Base-by-base conservation (phyloP, 2,113 vertebrate genomes). In the Vireo altiloquus region DNA sequence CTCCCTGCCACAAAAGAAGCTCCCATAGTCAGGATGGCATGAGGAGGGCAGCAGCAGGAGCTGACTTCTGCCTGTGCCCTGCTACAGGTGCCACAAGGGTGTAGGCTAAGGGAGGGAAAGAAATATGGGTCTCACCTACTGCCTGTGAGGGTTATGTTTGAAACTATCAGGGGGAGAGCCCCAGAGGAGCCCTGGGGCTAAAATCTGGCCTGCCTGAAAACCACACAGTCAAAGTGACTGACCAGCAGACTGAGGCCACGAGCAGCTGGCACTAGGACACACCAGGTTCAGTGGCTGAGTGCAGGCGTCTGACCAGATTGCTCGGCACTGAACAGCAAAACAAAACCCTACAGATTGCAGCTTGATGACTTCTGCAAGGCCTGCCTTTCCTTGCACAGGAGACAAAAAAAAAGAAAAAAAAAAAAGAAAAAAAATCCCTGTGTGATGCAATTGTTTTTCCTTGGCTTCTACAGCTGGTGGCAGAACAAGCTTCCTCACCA, bases 81-180 rank as follows among this genome's bases (percentile, higher is more conserved):
- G 37, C 81, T 25, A 2, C 17, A 52, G 33, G 44, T 65, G n/a
- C 56, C 61, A 50, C 33, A 37, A 33, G 33, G 15, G 9, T 4
- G 0, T 9, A n/a, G 31, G 25, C 9, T 31, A 7, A 66, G 18
- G 30, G n/a, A 65, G 30, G 39, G 52, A 66, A 13, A 89, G 25
- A 1, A 2, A 3, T 8, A 2, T 1, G 20, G 33, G 27, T 63
- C 42, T 47, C 27, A 50, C 30, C 42, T 60, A 3, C 20, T 20
- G 10, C 8, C 57, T 89, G 40, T 7, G 37, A 89, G 37, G 10
- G 15, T 4, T 52, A 5, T 9, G 10, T 31, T n/a, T 63, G 30
- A 63, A 80, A 50, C 28, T 33, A 14, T 1, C 31, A 37, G 14
- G 37, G 37, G 13, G 54, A 52, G 50, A 92, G 37, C 37, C 28